A percentile compares a stretch with the other conserved stretches of the same genome.
These are phyloP conservation scores for Procambarus clarkii DNA, from an alignment of 1,140 invertebrate genomes.

Conservation along the genomic window DNA sequence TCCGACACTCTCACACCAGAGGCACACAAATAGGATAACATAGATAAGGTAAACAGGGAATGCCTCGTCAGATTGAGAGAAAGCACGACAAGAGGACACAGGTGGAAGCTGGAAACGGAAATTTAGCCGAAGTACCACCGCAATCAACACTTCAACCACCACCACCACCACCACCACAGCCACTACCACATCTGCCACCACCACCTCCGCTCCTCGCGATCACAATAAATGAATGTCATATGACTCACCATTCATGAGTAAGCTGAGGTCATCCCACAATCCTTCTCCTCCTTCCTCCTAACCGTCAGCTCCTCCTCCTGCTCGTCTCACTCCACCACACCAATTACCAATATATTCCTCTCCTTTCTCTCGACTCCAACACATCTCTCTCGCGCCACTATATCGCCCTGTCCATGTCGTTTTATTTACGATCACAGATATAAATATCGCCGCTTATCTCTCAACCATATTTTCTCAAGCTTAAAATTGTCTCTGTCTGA, in stretches of 20 bases:
- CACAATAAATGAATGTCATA: conserved; percentile 44
- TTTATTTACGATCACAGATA: conserved; percentile 5
- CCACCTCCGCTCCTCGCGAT: not conserved
- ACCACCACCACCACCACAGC: too few relatives aligned
- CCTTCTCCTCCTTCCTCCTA: not conserved
- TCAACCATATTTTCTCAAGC: not conserved
- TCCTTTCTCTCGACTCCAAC: too few relatives aligned
- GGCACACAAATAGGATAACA: too few relatives aligned
- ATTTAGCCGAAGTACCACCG: too few relatives aligned
- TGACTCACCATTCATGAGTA: conserved; percentile 55
- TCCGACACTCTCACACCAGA: too few relatives aligned
- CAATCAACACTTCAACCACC: too few relatives aligned
- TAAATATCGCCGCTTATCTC: conserved; percentile 10
- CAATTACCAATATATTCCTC: not conserved
- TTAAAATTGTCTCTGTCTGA: conserved; percentile 4
- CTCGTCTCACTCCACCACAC: conserved; percentile 7
- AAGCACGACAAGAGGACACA: too few relatives aligned
- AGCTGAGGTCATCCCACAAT: conserved; percentile 18
- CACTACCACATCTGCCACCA: too few relatives aligned
- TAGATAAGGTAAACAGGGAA: too few relatives aligned
- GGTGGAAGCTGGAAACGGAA: too few relatives aligned
- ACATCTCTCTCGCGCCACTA: not conserved
- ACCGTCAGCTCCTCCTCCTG: not conserved
- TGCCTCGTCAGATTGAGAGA: too few relatives aligned
- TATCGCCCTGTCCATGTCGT: not conserved